Percentiles rank a stretch among this genome's conserved stretches.
phyloP scores from a whole-genome alignment of 2,797 vertebrate species.

The Scleropages formosus region DNA sequence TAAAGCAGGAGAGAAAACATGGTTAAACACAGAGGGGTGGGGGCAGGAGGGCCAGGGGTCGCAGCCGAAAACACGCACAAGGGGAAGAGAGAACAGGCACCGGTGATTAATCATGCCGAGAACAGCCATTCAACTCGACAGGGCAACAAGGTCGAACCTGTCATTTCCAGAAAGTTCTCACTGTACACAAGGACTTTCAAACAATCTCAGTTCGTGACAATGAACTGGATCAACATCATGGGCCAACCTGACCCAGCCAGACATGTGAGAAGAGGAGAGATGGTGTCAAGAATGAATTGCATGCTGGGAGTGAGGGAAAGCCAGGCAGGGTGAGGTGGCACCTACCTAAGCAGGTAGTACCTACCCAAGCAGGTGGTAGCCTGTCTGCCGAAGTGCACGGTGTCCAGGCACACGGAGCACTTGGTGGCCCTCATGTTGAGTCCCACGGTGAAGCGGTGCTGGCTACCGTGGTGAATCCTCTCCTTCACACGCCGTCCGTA shows the following conservation, averaged over 20 bases:
- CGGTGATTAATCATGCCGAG: background rate
- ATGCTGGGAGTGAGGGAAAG: background rate
- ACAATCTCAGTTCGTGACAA: background rate
- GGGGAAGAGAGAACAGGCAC: background rate
- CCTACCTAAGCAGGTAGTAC: slow-evolving; percentile 36
- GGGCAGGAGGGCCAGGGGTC: background rate
- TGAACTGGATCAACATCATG: background rate
- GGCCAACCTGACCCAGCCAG: background rate
- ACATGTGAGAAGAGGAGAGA: background rate
- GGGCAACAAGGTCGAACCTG: background rate
- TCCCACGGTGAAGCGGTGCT: slow-evolving; percentile 93
- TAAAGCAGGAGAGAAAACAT: slow-evolving; percentile 49
- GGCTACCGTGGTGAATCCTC: slow-evolving; percentile 88
- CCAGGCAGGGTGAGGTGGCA: background rate
- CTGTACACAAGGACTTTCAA: background rate
- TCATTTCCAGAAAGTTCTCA: background rate
- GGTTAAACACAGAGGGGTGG: slow-evolving; percentile 3
- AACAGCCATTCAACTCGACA: slow-evolving; percentile 4
- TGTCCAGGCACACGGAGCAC: slow-evolving; percentile 95
- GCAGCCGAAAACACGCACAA: background rate
- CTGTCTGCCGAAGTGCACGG: slow-evolving; percentile 94
- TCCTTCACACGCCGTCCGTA: slow-evolving; percentile 92
- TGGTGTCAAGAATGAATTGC: background rate
- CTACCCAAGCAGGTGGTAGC: slow-evolving; percentile 94
- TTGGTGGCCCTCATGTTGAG: slow-evolving; percentile 98